These are phyloP conservation scores for Eurytoma adleriae DNA, from an alignment of 2,888 invertebrate genomes.

Conservation along the genomic window DNA sequence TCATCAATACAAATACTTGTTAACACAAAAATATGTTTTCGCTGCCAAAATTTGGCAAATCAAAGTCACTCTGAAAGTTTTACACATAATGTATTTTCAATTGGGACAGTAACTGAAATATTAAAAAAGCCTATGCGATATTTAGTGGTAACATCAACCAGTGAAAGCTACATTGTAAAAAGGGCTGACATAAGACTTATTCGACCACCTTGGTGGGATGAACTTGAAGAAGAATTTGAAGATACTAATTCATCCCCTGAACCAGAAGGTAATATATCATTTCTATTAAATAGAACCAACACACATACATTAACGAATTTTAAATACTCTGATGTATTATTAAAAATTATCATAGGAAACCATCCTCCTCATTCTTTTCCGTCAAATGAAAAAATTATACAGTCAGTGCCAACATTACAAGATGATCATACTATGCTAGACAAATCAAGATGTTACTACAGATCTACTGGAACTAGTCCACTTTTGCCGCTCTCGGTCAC, in stretches of 20 bases:
- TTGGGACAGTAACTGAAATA: constrained; percentile 88
- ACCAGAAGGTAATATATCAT: constrained; percentile 31
- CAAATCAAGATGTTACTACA: constrained; percentile 76
- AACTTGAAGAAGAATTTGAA: constrained; percentile 82
- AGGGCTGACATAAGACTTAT: constrained; percentile 93
- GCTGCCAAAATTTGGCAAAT: constrained; percentile 77
- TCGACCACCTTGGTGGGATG: constrained; percentile 98
- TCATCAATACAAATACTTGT: constrained; percentile 87
- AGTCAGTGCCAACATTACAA: constrained; percentile 14
- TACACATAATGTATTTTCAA: constrained; percentile 85
- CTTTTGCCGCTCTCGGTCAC: constrained; percentile 77
- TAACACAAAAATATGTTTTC: constrained; percentile 89
- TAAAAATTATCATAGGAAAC: too few species aligned
- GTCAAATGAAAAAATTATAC: not conserved
- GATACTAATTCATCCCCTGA: constrained; percentile 8
- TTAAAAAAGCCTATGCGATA: constrained; percentile 83
- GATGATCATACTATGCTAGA: constrained; percentile 66
- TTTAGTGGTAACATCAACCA: constrained; percentile 80
- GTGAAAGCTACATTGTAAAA: constrained; percentile 84
- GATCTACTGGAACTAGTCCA: constrained; percentile 80
- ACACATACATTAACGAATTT: not conserved
- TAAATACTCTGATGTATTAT: too few species aligned
- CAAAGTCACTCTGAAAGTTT: constrained; percentile 80
- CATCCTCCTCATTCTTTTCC: too few species aligned
- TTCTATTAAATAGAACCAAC: not conserved